Evolutionary conservation across 2,113 vertebrate species (phyloP), one percentile per base, ranked within the genome.

Genomic region (Tachuris rubrigastra): DNA sequence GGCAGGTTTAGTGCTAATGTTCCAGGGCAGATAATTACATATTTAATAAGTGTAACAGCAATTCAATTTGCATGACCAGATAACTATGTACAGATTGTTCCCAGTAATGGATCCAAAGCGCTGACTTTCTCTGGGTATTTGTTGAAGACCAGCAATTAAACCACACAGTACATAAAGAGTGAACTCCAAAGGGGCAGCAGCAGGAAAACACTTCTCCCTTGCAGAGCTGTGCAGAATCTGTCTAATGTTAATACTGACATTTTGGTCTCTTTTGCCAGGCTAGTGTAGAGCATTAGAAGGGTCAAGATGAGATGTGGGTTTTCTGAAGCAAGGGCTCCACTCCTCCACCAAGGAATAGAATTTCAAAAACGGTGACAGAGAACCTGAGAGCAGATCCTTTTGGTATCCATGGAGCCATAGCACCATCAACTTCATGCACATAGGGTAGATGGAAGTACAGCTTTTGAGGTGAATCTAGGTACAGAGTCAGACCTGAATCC

Each of bases 11-110:
- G 31, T 47, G 65, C 39, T 41, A 31, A 49, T 7, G n/a, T 85
- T 92, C 74, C 81, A 85, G 55, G 92, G 53, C 31, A 89, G 80
- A 78, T 37, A 89, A 75, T 82, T 42, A 68, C 42, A 12, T 49
- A 68, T 81, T 85, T 87, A 94, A 4, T 75, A 68, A 82, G 22
- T 24, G 59, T 6, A 74, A 46, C 71, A 89, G 33, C 50, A 53
- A 33, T 22, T 52, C 22, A 8, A 63, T 39, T 81, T 78, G 47
- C 31, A 49, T 37, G 62, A 83, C 52, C 41, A 75, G 27, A 66
- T 55, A 92, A 77, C 14, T 24, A 47, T 20, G 44, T 67, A 33
- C 47, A 68, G 44, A 37, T 37, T 59, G 10, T 62, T 95, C 81
- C 76, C 56, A 65, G 56, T 23, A 31, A 41, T 6, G 47, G 13